Conservation (phyloP, 2,888 invertebrate species). For the Punctoribates punctum region DNA sequence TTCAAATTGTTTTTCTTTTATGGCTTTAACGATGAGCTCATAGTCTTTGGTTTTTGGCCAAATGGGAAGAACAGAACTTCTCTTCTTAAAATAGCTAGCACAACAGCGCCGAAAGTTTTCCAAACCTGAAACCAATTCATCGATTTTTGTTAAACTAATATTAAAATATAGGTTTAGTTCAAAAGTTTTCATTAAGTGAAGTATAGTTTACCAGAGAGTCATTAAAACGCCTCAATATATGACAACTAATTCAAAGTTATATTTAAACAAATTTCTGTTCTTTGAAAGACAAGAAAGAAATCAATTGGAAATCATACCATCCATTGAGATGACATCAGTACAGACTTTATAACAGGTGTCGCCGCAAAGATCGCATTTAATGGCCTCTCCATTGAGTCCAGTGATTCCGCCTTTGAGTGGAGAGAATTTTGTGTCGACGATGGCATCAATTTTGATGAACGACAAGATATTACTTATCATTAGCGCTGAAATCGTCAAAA, state of each 20-base stretch:
- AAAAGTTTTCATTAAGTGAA: background rate
- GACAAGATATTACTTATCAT: background rate
- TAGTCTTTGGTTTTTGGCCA: background rate
- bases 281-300: background rate
- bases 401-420: too few species aligned
- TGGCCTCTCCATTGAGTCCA: background rate
- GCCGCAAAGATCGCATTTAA: background rate
- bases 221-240: too few species aligned
- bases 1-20: background rate
- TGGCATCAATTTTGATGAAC: constrained; percentile 21
- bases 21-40: background rate
- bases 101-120: background rate
- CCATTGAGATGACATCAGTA: background rate
- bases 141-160: background rate
- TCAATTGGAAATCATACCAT: background rate
- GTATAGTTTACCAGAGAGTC: too few species aligned
- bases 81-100: constrained; percentile 15
- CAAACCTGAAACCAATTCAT: background rate
- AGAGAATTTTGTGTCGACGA: constrained; percentile 6
- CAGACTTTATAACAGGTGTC: background rate
- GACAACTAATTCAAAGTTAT: too few species aligned
- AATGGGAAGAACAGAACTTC: background rate
- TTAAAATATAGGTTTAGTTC: background rate
- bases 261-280: too few species aligned
- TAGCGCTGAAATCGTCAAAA: background rate